phyloP scores from a whole-genome alignment of 1,140 invertebrate genomes.

The Bombus superbus region DNA sequence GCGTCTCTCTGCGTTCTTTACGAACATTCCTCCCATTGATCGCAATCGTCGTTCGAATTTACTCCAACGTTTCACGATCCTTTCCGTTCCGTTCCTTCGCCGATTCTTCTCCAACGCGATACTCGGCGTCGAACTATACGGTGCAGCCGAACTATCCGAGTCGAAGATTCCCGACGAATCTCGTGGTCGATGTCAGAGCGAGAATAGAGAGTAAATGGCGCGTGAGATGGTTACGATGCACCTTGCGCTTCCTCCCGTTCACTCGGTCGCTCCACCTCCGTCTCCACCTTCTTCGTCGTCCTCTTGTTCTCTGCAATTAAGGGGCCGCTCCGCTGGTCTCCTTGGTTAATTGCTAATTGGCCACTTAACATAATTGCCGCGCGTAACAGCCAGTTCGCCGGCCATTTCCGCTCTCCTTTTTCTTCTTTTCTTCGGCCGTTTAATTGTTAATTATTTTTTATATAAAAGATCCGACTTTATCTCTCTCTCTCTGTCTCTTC shows the following conservation, averaged over 20 bases:
- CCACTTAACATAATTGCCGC: slow-evolving; percentile 78
- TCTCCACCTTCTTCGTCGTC: slow-evolving; percentile 11
- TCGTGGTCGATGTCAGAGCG: not conserved
- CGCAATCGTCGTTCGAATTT: no score
- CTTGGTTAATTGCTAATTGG: slow-evolving; percentile 77
- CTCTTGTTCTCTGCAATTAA: slow-evolving; percentile 63
- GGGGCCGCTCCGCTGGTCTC: slow-evolving; percentile 70
- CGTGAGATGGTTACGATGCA: slow-evolving; percentile 56
- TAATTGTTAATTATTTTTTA: slow-evolving; percentile 61
- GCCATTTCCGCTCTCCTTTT: slow-evolving; percentile 74
- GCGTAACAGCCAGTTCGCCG: slow-evolving; percentile 69
- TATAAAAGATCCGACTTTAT: not conserved
- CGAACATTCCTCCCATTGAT: not conserved
- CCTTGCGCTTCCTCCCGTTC: slow-evolving; percentile 60
- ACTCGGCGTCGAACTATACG: no score
- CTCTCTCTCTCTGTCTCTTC: not conserved
- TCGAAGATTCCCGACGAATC: not conserved
- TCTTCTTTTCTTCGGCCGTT: slow-evolving; percentile 39
- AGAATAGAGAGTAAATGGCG: slow-evolving; percentile 56
- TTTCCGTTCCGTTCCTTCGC: no score
- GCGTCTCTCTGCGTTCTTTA: not conserved
- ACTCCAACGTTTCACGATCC: no score
- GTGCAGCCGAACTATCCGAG: no score
- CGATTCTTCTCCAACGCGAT: no score
- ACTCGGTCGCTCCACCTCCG: slow-evolving; percentile 41